Evolutionary conservation across 2,888 invertebrate genomes (phyloP).

Genomic region (Schrankia costaestrigalis): DNA sequence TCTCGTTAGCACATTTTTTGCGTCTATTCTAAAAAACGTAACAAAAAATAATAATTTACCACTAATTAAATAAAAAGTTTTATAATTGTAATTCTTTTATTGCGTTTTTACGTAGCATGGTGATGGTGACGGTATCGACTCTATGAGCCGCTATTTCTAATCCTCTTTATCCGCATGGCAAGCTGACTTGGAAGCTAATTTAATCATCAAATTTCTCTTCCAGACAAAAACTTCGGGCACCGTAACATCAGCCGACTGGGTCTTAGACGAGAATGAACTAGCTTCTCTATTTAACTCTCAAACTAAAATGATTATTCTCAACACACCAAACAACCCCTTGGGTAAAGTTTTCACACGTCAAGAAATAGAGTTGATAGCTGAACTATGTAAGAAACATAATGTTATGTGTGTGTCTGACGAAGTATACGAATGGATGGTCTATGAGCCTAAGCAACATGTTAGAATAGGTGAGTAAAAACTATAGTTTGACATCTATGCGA

Average conservation of each 20-base stretch:
- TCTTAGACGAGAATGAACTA: conserved; percentile 90
- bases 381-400: conserved; percentile 95
- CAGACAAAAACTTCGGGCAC: conserved; percentile 51
- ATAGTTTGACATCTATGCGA: no score
- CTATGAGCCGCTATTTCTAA: no score
- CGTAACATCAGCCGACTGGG: conserved; percentile 91
- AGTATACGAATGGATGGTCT: conserved; percentile 99
- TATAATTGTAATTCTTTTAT: no score
- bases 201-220: neutral
- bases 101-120: no score
- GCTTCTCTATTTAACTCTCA: conserved; percentile 89
- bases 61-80: no score
- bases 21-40: no score
- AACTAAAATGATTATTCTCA: conserved; percentile 97
- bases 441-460: conserved; percentile 89
- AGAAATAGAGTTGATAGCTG: conserved; percentile 89
- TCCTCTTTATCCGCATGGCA: no score
- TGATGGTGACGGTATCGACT: no score
- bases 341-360: conserved; percentile 90
- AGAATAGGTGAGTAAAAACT: conserved; percentile 95
- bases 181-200: no score
- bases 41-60: no score
- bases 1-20: no score
- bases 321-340: conserved; percentile 98
- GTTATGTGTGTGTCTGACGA: conserved; percentile 96